phyloP scores from a whole-genome alignment of 2,888 invertebrate genomes.

The Pedicia rivosa region DNA sequence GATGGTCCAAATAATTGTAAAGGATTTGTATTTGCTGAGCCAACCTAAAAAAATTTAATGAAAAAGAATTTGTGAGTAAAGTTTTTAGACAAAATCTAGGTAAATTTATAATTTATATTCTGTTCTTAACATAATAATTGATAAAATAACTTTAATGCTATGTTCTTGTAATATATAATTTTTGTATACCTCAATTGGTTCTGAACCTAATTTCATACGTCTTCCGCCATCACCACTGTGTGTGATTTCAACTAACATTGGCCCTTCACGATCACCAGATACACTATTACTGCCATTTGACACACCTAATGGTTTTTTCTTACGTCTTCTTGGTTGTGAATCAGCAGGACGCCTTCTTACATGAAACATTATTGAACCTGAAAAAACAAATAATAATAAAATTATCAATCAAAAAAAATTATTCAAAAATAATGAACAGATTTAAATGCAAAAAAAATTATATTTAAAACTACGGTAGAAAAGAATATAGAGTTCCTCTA shows the following conservation, averaged over 20 bases:
- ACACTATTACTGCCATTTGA: conserved; percentile 35
- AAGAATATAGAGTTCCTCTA: neutral
- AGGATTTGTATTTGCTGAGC: conserved; percentile 61
- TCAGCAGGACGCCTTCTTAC: conserved; percentile 85
- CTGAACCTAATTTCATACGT: conserved; percentile 41
- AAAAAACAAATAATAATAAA: conserved; percentile 14
- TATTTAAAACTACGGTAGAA: no score
- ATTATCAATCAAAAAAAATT: neutral
- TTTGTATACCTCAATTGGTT: conserved; percentile 45
- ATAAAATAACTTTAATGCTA: neutral
- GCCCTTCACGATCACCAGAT: conserved; percentile 47
- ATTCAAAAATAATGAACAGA: no score
- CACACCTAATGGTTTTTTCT: conserved; percentile 52
- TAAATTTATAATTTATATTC: neutral
- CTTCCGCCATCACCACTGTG: conserved; percentile 41
- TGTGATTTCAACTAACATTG: conserved; percentile 42
- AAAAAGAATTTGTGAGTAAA: no score
- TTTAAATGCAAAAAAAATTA: no score
- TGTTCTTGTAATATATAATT: no score
- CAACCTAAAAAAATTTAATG: conserved; percentile 34
- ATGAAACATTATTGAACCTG: conserved; percentile 96
- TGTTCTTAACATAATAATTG: neutral
- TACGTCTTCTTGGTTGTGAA: conserved; percentile 73
- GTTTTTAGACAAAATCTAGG: neutral
- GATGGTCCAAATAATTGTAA: conserved; percentile 77